Base-by-base conservation (phyloP, 2,797 vertebrate genomes). In the Scarus forsteni region DNA sequence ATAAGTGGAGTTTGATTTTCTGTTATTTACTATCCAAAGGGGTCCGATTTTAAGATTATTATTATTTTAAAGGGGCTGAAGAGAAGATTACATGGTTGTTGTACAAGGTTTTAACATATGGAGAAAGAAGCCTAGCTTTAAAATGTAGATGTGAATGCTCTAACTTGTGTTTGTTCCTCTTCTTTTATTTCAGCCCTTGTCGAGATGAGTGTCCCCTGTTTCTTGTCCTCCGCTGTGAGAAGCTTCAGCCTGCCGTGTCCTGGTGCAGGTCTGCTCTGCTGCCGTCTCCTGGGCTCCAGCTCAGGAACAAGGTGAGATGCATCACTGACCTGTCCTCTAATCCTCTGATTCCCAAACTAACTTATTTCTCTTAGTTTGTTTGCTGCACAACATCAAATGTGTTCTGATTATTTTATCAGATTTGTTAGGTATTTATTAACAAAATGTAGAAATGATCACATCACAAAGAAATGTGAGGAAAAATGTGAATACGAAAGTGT, bases 241-340 rank as follows among this genome's bases (percentile, higher is more conserved):
- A 79, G 83, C 84, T 71, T 93, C 79, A 69, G 70, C 1, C 13
- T 53, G 59, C 79, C 11, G 51, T 70, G 83, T 57, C 58, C 88
- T 1, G 9, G 56, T 6, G 40, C 75, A 7, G 62, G 78, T 19
- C 62, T 72, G 18, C 70, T 81, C 61, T 87, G 84, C 48, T 56
- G 72, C 48, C 71, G 87, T 6, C 44, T 88, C 48, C 73, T 75
- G 80, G 85, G 76, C 65, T 57, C 73, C 74, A 78, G 92, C 49
- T 83, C 88, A 42, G 63, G 61, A 14, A 90, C 84, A 0, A 79
- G 96, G 97, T 97, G 85, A 80, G 93, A 80, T 42, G 36, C 3
- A 44, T 38, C 39, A 60, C 50, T 8, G 46, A 2, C 27, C 16
- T n/a, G 1, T 15, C 19, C 10, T 49, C 1, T 49, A 7, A 7